Percentiles rank a stretch among this genome's conserved stretches.
Evolutionary conservation across 1,140 invertebrate genomes (phyloP).

Genomic region (Drosophila micromelanica): DNA sequence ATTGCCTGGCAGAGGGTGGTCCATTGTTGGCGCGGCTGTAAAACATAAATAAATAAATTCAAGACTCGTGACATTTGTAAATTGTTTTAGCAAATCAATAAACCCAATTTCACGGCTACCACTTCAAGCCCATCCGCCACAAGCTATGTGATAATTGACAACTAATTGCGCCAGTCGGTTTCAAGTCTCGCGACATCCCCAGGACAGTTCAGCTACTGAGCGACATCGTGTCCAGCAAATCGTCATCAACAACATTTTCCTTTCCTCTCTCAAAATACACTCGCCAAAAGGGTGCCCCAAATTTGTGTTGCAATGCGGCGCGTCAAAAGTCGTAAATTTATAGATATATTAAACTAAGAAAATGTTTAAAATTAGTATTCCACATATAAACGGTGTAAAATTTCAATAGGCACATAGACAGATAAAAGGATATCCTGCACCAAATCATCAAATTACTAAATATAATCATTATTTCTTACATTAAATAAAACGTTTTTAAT

Average conservation of each 20-base stretch:
- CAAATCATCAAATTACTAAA: no score
- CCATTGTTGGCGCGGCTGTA: constrained; percentile 63
- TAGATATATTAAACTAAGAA: no score
- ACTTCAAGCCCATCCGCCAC: background rate
- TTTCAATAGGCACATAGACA: no score
- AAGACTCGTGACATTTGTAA: constrained; percentile 79
- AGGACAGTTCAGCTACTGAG: constrained; percentile 33
- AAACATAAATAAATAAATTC: constrained; percentile 79
- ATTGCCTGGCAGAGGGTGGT: constrained; percentile 8
- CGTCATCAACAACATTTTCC: constrained; percentile 23
- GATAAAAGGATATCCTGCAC: no score
- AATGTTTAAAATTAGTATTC: no score
- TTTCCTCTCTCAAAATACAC: constrained; percentile 1
- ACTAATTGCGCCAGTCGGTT: constrained; percentile 58
- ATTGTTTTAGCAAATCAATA: constrained; percentile 76
- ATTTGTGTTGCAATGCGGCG: background rate
- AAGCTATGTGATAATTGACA: constrained; percentile 64
- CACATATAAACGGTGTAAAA: no score
- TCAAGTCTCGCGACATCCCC: constrained; percentile 39
- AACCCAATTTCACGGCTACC: constrained; percentile 73
- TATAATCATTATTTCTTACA: no score
- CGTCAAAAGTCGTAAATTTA: no score
- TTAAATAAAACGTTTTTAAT: no score
- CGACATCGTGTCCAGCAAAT: constrained; percentile 13
- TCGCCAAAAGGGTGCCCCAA: background rate